A percentile compares a stretch with the other conserved stretches of the same genome.
phyloP scores from a whole-genome alignment of 2,797 vertebrate species.

The Enteromius fasciolatus region DNA sequence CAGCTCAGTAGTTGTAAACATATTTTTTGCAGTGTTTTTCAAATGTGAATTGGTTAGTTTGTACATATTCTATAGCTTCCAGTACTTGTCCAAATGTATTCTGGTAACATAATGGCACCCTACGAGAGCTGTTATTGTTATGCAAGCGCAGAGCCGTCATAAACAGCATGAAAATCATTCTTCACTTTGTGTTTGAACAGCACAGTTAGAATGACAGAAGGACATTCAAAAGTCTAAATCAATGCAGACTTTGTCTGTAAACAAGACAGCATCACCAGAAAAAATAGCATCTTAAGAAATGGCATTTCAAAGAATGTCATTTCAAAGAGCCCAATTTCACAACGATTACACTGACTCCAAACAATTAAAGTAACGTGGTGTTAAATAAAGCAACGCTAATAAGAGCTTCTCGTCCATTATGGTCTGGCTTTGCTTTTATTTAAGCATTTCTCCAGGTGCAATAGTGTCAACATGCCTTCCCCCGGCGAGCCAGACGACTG shows the following conservation, averaged over 20 bases:
- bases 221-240: slow-evolving; percentile 25
- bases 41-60: slow-evolving; percentile 20
- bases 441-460: background rate
- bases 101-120: slow-evolving; percentile 35
- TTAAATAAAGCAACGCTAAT: slow-evolving; percentile 15
- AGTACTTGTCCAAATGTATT: slow-evolving; percentile 29
- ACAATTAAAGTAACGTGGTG: slow-evolving; percentile 10
- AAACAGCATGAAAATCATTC: slow-evolving; percentile 35
- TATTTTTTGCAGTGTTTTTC: background rate
- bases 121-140: slow-evolving; percentile 44
- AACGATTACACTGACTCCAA: slow-evolving; percentile 3
- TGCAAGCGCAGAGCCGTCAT: slow-evolving; percentile 32
- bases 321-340: slow-evolving; percentile 25
- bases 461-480: background rate
- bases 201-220: slow-evolving; percentile 33
- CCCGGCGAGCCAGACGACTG: background rate
- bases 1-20: background rate
- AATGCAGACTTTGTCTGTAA: slow-evolving; percentile 36
- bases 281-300: slow-evolving; percentile 31
- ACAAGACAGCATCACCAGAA: slow-evolving; percentile 25
- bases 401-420: background rate
- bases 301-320: slow-evolving; percentile 11
- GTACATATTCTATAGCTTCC: background rate
- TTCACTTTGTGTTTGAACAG: slow-evolving; percentile 45
- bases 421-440: background rate